Evolutionary conservation across 2,888 invertebrate species (phyloP).

Genomic region (Mythimna ferrago): DNA sequence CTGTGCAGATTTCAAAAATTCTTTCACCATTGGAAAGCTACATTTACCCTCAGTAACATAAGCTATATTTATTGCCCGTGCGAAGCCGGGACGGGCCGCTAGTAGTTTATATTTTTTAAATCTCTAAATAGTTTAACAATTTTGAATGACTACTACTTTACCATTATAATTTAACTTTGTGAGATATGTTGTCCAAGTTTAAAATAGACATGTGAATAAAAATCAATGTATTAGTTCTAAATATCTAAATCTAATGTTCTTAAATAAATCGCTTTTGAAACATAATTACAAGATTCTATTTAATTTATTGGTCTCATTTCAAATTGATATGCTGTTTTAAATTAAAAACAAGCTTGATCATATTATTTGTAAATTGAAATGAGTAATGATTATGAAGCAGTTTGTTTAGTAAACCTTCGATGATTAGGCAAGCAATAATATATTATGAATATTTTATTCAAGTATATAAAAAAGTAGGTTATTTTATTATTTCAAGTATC

Average conservation of each 20-base stretch:
- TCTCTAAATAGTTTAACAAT: neutral
- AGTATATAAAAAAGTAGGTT: neutral
- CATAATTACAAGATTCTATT: neutral
- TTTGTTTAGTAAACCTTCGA: slow-evolving; percentile 2
- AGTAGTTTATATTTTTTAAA: neutral
- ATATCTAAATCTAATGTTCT: neutral
- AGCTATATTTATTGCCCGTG: no score
- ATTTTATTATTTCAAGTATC: slow-evolving; percentile 27
- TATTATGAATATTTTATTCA: neutral
- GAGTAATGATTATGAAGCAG: neutral
- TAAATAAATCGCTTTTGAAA: neutral
- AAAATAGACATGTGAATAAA: neutral
- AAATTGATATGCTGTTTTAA: neutral
- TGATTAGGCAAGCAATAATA: neutral
- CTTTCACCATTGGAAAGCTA: no score
- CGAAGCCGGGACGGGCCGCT: no score
- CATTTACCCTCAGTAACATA: no score
- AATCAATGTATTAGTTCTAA: neutral
- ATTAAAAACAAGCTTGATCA: slow-evolving; percentile 18
- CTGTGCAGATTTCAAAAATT: no score
- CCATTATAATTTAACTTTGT: no score
- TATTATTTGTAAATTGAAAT: slow-evolving; percentile 7
- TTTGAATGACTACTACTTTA: neutral
- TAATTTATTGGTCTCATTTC: neutral
- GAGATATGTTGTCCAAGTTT: neutral